These are phyloP conservation scores for Ptilodon capucinus DNA, from an alignment of 2,888 invertebrate genomes.

Conservation along the genomic window DNA sequence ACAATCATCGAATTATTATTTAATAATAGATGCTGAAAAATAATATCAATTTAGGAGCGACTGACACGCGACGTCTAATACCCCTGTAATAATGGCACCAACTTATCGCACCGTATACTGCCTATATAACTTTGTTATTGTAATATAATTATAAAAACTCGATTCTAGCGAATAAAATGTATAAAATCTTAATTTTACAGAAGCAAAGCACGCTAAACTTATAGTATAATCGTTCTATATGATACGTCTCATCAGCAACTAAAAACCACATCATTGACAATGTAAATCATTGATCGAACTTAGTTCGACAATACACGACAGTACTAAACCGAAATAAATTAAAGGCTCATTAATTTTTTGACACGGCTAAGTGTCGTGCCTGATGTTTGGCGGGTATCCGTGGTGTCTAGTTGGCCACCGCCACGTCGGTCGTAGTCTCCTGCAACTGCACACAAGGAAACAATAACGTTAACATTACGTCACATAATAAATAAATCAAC, in stretches of 20 bases:
- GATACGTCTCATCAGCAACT: slow-evolving; percentile 69
- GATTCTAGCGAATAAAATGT: slow-evolving; percentile 78
- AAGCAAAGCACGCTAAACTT: slow-evolving; percentile 83
- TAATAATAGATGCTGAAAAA: slow-evolving; percentile 23
- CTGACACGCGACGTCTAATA: slow-evolving; percentile 67
- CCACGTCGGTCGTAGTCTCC: slow-evolving; percentile 62
- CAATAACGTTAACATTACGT: neutral
- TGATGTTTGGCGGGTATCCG: slow-evolving; percentile 24
- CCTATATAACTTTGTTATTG: slow-evolving; percentile 80
- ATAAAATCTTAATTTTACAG: slow-evolving; percentile 80
- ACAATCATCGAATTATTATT: slow-evolving; percentile 14
- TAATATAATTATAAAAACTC: slow-evolving; percentile 74
- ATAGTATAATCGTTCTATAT: slow-evolving; percentile 75
- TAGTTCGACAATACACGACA: slow-evolving; percentile 73
- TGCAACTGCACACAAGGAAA: slow-evolving; percentile 37
- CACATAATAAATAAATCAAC: neutral
- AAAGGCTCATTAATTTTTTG: slow-evolving; percentile 64
- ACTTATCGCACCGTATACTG: slow-evolving; percentile 83
- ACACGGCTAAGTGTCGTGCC: slow-evolving; percentile 49
- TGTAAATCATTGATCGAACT: slow-evolving; percentile 68
- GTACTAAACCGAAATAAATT: slow-evolving; percentile 73
- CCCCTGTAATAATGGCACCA: slow-evolving; percentile 83
- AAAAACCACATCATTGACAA: slow-evolving; percentile 66
- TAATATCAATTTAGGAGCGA: slow-evolving; percentile 50
- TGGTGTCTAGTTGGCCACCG: slow-evolving; percentile 56